These are phyloP conservation scores for Podarcis siculus DNA, from an alignment of 2,797 vertebrate species.

Conservation along the genomic window DNA sequence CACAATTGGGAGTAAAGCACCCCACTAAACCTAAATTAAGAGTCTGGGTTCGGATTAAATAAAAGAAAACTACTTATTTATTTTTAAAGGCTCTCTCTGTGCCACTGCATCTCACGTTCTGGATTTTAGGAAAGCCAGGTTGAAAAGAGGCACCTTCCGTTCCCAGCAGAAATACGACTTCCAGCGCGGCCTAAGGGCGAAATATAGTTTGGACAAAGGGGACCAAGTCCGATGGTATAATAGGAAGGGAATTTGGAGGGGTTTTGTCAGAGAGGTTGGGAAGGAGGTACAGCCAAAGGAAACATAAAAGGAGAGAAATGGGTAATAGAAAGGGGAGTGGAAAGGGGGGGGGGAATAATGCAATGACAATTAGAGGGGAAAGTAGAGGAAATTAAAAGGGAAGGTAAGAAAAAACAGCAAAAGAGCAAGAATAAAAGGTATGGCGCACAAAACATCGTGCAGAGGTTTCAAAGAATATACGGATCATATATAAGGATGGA, in stretches of 20 bases:
- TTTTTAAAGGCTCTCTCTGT: background rate
- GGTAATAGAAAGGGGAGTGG: background rate
- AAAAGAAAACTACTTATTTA: background rate
- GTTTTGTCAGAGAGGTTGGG: background rate
- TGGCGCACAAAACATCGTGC: background rate
- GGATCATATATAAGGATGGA: background rate
- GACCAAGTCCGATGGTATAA: background rate
- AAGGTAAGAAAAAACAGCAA: background rate
- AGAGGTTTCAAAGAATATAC: background rate
- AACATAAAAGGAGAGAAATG: background rate
- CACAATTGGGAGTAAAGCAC: background rate
- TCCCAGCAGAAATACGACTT: slow-evolving; percentile 14
- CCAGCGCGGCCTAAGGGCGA: background rate
- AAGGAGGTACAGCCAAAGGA: background rate
- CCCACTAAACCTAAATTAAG: slow-evolving; percentile 1
- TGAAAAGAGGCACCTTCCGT: background rate
- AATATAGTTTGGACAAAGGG: slow-evolving; percentile 6
- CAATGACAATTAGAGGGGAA: background rate
- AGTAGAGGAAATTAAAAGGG: background rate
- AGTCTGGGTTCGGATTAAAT: background rate
- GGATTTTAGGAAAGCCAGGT: background rate
- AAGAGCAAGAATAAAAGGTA: background rate
- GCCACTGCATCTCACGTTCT: background rate
- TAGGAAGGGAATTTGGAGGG: background rate
- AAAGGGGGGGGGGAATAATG: no score